Conservation (phyloP, 2,797 vertebrate species). For the Florisuga fusca region DNA sequence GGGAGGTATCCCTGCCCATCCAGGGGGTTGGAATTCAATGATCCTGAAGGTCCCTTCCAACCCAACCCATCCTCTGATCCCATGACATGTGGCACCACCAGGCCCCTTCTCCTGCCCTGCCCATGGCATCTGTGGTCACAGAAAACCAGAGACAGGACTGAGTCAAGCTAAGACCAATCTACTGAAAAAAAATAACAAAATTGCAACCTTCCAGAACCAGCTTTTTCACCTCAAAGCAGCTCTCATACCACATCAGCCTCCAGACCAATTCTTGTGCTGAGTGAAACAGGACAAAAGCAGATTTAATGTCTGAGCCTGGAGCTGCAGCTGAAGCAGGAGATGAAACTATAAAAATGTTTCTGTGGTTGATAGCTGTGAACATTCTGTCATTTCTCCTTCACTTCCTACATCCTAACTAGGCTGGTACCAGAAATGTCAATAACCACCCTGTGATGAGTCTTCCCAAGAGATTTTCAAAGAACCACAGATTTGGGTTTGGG, state of each 20-base stretch:
- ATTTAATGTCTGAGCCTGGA: neutral
- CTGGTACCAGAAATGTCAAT: neutral
- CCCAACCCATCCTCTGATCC: no score
- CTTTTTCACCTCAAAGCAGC: no score
- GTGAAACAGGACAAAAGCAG: neutral
- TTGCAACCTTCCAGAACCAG: no score
- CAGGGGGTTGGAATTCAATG: no score
- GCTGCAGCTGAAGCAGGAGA: neutral
- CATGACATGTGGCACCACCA: accelerated
- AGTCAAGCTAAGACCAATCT: neutral
- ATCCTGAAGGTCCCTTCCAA: no score
- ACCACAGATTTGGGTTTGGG: neutral
- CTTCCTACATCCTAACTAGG: neutral
- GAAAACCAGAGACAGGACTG: neutral
- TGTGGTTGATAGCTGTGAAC: neutral
- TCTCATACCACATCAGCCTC: no score
- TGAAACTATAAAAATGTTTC: neutral
- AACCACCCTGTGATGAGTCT: neutral
- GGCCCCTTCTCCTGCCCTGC: neutral
- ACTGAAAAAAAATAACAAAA: no score
- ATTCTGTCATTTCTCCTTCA: neutral
- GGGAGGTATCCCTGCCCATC: no score
- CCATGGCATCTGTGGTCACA: neutral
- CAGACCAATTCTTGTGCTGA: no score
- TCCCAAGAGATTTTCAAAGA: neutral